These are phyloP conservation scores for Tupiocoris notatus DNA, from an alignment of 2,888 invertebrate species.

Conservation along the genomic window DNA sequence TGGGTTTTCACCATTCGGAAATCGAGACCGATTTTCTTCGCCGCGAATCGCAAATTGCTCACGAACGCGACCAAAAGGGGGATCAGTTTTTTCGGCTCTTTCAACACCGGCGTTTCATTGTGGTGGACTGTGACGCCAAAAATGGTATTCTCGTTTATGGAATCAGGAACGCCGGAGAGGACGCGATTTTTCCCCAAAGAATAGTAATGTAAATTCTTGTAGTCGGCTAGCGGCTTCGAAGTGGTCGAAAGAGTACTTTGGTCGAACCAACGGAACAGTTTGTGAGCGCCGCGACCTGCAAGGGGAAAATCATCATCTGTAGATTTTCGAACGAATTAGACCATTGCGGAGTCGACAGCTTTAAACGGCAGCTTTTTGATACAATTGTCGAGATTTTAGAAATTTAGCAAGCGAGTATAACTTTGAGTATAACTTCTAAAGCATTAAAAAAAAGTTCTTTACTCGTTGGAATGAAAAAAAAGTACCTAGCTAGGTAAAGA, in stretches of 20 bases:
- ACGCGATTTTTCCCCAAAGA: constrained; percentile 22
- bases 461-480: too few species aligned
- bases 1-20: not conserved
- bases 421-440: too few species aligned
- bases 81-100: constrained; percentile 13
- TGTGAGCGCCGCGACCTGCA: constrained; percentile 17
- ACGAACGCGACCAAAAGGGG: constrained; percentile 18
- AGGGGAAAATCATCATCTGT: too few species aligned
- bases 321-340: too few species aligned
- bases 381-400: too few species aligned
- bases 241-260: constrained; percentile 32
- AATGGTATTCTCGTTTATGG: constrained; percentile 7
- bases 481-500: too few species aligned
- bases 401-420: too few species aligned
- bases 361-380: too few species aligned
- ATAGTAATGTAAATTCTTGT: constrained; percentile 27
- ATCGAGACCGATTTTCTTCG: not conserved
- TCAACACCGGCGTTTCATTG: not conserved
- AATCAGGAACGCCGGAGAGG: not conserved
- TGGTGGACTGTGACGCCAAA: constrained; percentile 21
- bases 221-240: constrained; percentile 25
- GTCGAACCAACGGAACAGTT: constrained; percentile 29
- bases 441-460: too few species aligned
- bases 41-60: not conserved
- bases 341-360: too few species aligned